phyloP scores from a whole-genome alignment of 2,888 invertebrate species.

The Polymixis flavicincta region DNA sequence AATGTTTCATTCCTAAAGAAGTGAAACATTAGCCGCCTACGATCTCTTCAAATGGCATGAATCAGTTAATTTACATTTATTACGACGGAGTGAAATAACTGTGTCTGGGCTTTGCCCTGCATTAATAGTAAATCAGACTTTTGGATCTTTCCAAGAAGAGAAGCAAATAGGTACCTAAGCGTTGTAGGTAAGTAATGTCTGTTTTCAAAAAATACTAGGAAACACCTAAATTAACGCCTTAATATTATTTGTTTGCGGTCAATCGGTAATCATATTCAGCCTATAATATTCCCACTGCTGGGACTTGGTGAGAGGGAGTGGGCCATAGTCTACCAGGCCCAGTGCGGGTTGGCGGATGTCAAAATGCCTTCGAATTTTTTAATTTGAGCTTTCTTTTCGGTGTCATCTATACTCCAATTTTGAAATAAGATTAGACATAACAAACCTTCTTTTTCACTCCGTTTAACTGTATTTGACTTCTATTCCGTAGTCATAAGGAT shows the following conservation, averaged over 20 bases:
- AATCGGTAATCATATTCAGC: no score
- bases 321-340: no score
- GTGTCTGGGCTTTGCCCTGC: background rate
- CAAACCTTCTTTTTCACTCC: no score
- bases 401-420: no score
- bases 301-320: no score
- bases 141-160: background rate
- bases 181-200: background rate
- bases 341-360: no score
- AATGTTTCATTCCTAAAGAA: slow-evolving; percentile 20
- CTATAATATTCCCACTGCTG: no score
- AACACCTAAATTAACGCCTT: no score
- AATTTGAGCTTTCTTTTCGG: background rate
- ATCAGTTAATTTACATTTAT: slow-evolving; percentile 59
- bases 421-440: no score
- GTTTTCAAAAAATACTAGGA: background rate
- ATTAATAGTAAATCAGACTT: background rate
- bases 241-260: background rate
- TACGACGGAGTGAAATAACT: slow-evolving; percentile 38
- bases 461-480: no score
- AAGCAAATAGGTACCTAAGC: background rate
- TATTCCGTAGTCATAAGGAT: no score
- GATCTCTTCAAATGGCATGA: slow-evolving; percentile 35
- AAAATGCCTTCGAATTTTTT: background rate
- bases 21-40: slow-evolving; percentile 54